Conservation (phyloP, 2,888 invertebrate species). For the Mesochorus sp. region DNA sequence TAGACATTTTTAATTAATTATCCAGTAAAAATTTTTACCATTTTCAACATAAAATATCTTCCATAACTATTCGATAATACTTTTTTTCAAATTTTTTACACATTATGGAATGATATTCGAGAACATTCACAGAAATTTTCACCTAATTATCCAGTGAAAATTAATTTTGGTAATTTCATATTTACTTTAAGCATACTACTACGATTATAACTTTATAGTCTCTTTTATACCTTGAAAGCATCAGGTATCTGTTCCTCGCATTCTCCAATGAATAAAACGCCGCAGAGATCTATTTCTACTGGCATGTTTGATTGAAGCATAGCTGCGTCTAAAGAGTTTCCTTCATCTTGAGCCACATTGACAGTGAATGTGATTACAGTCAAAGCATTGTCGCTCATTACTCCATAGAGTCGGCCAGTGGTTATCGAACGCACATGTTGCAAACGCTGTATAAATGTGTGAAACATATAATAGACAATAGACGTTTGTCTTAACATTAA, state of each 20-base stretch:
- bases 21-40: too few relatives aligned
- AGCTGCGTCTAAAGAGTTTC: constrained; percentile 78
- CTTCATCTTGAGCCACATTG: constrained; percentile 84
- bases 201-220: not conserved
- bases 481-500: too few relatives aligned
- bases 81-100: too few relatives aligned
- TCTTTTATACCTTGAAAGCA: constrained; percentile 83
- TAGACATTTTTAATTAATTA: too few relatives aligned
- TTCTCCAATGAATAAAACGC: constrained; percentile 87
- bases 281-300: constrained; percentile 90
- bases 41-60: too few relatives aligned
- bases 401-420: constrained; percentile 89
- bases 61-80: too few relatives aligned
- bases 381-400: constrained; percentile 88
- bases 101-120: too few relatives aligned
- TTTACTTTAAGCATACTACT: too few relatives aligned
- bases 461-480: not conserved
- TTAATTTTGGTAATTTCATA: too few relatives aligned
- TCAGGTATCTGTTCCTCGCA: constrained; percentile 85
- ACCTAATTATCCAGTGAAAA: too few relatives aligned
- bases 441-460: constrained; percentile 85
- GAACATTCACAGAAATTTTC: too few relatives aligned
- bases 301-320: constrained; percentile 87
- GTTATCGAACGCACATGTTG: constrained; percentile 85
- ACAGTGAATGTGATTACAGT: constrained; percentile 88